A percentile compares a stretch with the other conserved stretches of the same genome.
Conservation (phyloP, 2,888 invertebrate species). For the Mythimna pallens region DNA sequence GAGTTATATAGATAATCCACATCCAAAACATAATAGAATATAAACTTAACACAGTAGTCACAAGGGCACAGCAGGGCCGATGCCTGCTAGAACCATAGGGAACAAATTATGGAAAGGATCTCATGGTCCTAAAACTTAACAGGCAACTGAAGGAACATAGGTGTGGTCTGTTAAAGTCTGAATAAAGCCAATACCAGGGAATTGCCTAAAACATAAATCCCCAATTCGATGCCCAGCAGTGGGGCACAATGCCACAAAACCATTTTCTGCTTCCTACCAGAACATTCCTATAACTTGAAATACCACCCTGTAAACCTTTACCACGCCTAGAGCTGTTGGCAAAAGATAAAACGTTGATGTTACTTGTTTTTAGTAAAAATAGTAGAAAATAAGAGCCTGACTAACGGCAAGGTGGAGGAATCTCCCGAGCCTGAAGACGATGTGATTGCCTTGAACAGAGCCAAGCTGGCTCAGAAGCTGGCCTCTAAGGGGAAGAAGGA, state of each 20-base stretch:
- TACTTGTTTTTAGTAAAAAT: slow-evolving; percentile 88
- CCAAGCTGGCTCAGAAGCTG: slow-evolving; percentile 95
- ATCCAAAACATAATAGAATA: too few species aligned
- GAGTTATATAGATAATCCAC: too few species aligned
- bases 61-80: too few species aligned
- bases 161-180: too few species aligned
- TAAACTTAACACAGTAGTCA: neutral
- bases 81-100: too few species aligned
- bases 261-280: neutral
- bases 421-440: slow-evolving; percentile 91
- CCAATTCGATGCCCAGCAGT: neutral
- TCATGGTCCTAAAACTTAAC: too few species aligned
- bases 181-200: too few species aligned
- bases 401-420: slow-evolving; percentile 84
- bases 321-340: too few species aligned
- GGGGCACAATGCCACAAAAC: neutral
- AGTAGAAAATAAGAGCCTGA: slow-evolving; percentile 85
- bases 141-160: too few species aligned
- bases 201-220: neutral
- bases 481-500: slow-evolving; percentile 92
- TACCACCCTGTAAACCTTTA: too few species aligned
- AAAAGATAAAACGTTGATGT: neutral
- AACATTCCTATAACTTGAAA: neutral
- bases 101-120: too few species aligned
- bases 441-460: slow-evolving; percentile 93